Percentiles rank a stretch among this genome's conserved stretches.
phyloP scores from a whole-genome alignment of 2,113 vertebrate genomes.

The Nothocercus nigrocapillus region DNA sequence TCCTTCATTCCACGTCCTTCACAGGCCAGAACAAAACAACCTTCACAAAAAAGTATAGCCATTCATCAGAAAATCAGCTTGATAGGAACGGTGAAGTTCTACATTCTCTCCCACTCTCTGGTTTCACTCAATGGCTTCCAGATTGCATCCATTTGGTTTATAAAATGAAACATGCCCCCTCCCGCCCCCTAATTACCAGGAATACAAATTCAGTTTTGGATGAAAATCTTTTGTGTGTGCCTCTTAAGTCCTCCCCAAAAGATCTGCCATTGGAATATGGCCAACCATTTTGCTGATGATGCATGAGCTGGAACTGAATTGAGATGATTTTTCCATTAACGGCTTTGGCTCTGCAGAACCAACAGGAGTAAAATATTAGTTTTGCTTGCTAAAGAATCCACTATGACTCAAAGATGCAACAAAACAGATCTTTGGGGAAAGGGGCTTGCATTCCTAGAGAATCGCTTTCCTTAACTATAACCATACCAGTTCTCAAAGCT shows the following conservation, averaged over 20 bases:
- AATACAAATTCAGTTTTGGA: background rate
- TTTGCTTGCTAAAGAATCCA: conserved; percentile 29
- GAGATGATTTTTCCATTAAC: conserved; percentile 43
- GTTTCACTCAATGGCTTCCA: conserved; percentile 7
- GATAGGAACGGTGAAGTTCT: background rate
- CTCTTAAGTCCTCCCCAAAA: background rate
- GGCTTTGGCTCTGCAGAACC: conserved; percentile 5
- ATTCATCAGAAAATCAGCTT: background rate
- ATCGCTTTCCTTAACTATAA: conserved; percentile 7
- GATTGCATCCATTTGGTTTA: background rate
- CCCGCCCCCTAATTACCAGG: background rate
- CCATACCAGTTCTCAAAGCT: background rate
- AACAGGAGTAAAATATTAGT: conserved; percentile 40
- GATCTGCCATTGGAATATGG: background rate
- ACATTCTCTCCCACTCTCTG: background rate
- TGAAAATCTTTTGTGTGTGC: background rate
- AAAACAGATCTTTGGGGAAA: conserved; percentile 16
- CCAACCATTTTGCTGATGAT: conserved; percentile 34
- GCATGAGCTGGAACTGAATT: background rate
- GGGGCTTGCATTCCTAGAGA: background rate
- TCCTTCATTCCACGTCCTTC: background rate
- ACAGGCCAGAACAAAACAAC: background rate
- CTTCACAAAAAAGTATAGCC: background rate
- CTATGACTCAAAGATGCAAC: background rate
- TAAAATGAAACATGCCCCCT: background rate